Evolutionary conservation across 2,797 vertebrate genomes (phyloP), one percentile per base, ranked within the genome.

Genomic region (Eurystomus glaucurus): DNA sequence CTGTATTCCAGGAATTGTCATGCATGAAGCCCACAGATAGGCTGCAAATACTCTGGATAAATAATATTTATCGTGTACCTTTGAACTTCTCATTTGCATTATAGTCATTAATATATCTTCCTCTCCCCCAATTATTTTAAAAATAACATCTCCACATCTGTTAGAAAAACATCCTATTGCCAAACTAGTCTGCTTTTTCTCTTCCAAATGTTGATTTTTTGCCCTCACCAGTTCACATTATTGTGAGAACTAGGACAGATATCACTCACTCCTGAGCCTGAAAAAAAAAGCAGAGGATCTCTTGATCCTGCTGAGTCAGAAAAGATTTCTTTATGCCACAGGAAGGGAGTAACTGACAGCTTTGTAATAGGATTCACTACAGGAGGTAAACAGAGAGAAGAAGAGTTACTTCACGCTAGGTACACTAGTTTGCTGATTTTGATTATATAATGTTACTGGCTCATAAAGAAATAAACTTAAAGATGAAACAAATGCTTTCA

Each of bases 341-440:
- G 88, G 57, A 88, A 81, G 28, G 65, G 14, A 93, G 61, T 10
- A 72, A 81, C 68, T 85, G 85, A 86, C 85, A 93, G 52, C 13
- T 79, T 76, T 82, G 52, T 66, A 93, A 92, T 55, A 61, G 57
- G 69, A 66, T 85, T 95, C 85, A 71, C 76, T 39, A 29, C 45
- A 92, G 92, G 88, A 75, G 52, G 72, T 43, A 86, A 91, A 70
- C 64, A 68, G 55, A 84, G 90, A 80, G 28, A 41, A 79, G 29
- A 88, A 48, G 39, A 71, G 20, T 83, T 84, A 54, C 64, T 88
- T 85, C 50, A 58, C 3, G 2, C 48, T 75, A 71, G 15, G 35
- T 81, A 31, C 13, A 18, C 28, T 26, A 66, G 29, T 61, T 74
- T 68, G 22, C 20, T 78, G 72, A 68, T 94, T 93, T 92, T 4